These are phyloP conservation scores for Ovis canadensis DNA, from an alignment of 2,113 vertebrate genomes.

Conservation along the genomic window DNA sequence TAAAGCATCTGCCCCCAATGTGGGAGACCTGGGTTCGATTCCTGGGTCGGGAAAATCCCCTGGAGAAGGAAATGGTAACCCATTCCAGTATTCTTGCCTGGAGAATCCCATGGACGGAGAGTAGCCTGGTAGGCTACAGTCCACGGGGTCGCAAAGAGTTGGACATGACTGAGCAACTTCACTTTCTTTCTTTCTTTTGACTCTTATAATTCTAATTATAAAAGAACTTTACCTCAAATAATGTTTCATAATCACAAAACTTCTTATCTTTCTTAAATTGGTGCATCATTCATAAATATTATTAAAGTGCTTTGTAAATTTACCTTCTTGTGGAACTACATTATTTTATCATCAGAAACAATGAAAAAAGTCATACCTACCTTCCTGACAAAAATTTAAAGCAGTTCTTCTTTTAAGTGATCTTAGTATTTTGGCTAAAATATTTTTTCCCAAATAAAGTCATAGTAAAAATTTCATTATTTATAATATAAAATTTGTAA, in stretches of 20 bases:
- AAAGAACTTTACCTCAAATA: background rate
- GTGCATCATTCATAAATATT: background rate
- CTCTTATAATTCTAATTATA: background rate
- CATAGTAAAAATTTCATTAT: background rate
- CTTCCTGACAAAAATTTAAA: background rate
- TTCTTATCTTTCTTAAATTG: background rate
- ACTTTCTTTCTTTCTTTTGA: background rate
- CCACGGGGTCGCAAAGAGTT: accelerated
- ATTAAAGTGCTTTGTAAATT: background rate
- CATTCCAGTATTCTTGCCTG: too few species aligned
- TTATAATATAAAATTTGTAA: background rate
- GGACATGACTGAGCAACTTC: too few species aligned
- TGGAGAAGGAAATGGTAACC: too few species aligned
- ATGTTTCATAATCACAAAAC: background rate
- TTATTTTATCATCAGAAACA: background rate
- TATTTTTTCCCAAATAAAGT: background rate
- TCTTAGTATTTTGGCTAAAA: background rate
- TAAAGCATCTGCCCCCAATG: too few species aligned
- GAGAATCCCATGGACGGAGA: too few species aligned
- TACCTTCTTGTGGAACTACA: background rate
- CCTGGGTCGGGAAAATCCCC: too few species aligned
- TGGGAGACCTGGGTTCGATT: too few species aligned
- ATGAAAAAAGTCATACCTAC: background rate
- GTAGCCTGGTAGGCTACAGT: too few species aligned
- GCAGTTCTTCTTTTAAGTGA: background rate